A percentile compares a stretch with the other conserved stretches of the same genome.
These are phyloP conservation scores for Drosophila anomalata DNA, from an alignment of 2,888 invertebrate species.

Conservation along the genomic window DNA sequence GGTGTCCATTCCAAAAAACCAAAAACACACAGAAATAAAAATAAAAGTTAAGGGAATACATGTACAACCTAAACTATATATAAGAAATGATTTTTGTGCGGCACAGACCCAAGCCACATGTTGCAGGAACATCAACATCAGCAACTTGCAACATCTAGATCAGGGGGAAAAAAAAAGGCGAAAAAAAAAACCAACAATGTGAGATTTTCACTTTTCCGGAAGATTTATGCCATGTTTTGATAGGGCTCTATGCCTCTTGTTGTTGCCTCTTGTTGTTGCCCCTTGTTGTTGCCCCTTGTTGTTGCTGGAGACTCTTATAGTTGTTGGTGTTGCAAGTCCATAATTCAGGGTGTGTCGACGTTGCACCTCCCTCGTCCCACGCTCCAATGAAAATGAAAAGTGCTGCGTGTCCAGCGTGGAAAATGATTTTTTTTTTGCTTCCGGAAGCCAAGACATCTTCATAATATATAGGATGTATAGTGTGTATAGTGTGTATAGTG, in stretches of 20 bases:
- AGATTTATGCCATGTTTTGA: conserved; percentile 73
- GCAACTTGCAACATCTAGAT: conserved; percentile 3
- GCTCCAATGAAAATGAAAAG: conserved; percentile 44
- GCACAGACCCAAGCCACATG: conserved; percentile 33
- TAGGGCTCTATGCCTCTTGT: conserved; percentile 41
- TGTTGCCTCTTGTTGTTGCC: conserved; percentile 42
- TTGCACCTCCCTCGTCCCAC: conserved; percentile 55
- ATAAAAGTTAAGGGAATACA: neutral
- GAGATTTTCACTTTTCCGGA: conserved; percentile 5
- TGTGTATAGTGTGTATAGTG: neutral
- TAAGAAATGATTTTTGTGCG: neutral
- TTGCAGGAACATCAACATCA: conserved; percentile 4
- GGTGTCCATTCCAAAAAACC: neutral
- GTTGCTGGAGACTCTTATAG: conserved; percentile 37
- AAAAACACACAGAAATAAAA: neutral
- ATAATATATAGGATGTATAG: neutral
- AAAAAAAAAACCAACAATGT: neutral
- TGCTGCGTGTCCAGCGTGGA: conserved; percentile 61
- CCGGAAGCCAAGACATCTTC: neutral
- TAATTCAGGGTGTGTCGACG: conserved; percentile 70
- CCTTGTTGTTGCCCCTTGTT: conserved; percentile 45
- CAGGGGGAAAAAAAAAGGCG: neutral
- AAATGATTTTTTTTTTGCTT: conserved; percentile 36
- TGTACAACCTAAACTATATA: neutral
- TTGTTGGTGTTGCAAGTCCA: conserved; percentile 62